Percentiles rank a stretch among this genome's conserved stretches.
These are phyloP conservation scores for Lycopodina hypogea DNA, from an alignment of 37 sponge, comb jelly and placozoan species.

Conservation along the genomic window DNA sequence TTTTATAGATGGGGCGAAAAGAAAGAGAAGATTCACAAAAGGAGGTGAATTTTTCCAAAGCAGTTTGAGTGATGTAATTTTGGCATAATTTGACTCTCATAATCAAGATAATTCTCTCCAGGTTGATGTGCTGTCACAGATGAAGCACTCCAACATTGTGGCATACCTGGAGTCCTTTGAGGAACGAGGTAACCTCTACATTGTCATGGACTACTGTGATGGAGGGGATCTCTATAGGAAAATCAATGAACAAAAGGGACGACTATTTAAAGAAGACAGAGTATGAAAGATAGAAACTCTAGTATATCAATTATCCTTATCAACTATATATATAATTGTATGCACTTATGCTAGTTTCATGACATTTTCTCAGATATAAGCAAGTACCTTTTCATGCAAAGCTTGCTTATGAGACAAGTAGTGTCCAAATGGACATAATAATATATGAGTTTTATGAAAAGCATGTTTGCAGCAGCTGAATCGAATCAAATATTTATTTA, in stretches of 20 bases:
- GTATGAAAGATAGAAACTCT: slow-evolving; percentile 36
- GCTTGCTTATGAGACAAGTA: background rate
- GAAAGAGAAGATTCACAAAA: slow-evolving; percentile 90
- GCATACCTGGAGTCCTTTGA: slow-evolving; percentile 92
- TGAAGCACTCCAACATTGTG: slow-evolving; percentile 98
- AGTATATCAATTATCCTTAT: background rate
- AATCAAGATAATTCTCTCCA: slow-evolving; percentile 3
- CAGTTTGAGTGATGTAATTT: background rate
- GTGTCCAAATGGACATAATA: too few relatives aligned
- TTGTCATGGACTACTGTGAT: slow-evolving; percentile 99
- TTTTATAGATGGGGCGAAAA: slow-evolving; percentile 68
- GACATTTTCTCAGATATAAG: background rate
- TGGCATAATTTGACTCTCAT: background rate
- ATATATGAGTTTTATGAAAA: too few relatives aligned
- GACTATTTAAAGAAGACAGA: slow-evolving; percentile 81
- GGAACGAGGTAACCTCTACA: slow-evolving; percentile 80
- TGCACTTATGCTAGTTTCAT: background rate
- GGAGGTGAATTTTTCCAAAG: slow-evolving; percentile 54
- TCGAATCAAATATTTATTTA: too few relatives aligned
- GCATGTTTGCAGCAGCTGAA: too few relatives aligned
- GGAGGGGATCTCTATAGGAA: slow-evolving; percentile 90
- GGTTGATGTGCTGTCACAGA: slow-evolving; percentile 87
- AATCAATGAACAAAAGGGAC: slow-evolving; percentile 82
- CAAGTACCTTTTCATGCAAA: too few relatives aligned
- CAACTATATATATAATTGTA: too few relatives aligned